Evolutionary conservation across 2,888 invertebrate species (phyloP).

Genomic region (Pherbina coryleti): DNA sequence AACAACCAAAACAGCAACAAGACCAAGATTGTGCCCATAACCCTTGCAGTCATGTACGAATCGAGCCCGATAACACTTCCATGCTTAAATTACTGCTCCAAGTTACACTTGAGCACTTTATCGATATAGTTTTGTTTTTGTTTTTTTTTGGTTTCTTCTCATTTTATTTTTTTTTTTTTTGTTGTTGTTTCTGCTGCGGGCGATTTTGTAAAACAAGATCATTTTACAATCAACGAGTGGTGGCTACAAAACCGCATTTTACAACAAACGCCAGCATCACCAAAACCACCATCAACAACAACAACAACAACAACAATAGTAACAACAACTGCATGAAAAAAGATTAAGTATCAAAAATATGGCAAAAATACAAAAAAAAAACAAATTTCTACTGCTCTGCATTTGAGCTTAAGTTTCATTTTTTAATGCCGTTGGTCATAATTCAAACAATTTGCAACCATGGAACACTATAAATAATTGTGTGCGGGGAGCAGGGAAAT

Average conservation of each 20-base stretch:
- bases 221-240: conserved; percentile 13
- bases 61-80: conserved; percentile 3
- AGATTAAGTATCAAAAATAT: neutral
- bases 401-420: neutral
- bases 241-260: conserved; percentile 5
- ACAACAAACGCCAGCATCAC: neutral
- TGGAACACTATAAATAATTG: conserved; percentile 4
- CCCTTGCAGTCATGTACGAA: conserved; percentile 9
- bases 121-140: neutral
- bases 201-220: conserved; percentile 28
- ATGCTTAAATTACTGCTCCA: conserved; percentile 17
- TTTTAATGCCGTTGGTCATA: conserved; percentile 21
- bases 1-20: neutral
- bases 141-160: neutral
- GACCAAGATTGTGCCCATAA: neutral
- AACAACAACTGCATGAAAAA: neutral
- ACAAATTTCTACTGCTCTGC: neutral
- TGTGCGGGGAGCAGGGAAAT: neutral
- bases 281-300: neutral
- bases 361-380: neutral
- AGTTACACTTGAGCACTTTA: conserved; percentile 33
- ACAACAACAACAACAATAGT: neutral
- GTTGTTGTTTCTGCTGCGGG: neutral
- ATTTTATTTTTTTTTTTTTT: neutral
- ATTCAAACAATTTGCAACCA: conserved; percentile 33